Evolutionary conservation across 2,797 vertebrate species (phyloP).

Genomic region (Ciconia nigra): DNA sequence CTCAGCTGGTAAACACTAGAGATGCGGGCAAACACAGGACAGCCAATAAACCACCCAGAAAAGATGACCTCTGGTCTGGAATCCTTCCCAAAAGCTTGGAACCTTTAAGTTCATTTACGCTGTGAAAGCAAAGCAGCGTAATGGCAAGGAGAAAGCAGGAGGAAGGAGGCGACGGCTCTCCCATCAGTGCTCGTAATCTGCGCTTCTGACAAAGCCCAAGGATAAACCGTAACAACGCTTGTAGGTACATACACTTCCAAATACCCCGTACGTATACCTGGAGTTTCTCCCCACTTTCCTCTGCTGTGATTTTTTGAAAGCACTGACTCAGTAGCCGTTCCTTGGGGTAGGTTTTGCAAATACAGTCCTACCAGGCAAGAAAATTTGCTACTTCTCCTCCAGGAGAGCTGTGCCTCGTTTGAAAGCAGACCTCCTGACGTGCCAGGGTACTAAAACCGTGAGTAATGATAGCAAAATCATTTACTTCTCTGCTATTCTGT

Average conservation of each 20-base stretch:
- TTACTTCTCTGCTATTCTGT: background rate
- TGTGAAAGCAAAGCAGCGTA: background rate
- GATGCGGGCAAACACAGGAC: conserved; percentile 63
- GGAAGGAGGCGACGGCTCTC: background rate
- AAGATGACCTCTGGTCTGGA: conserved; percentile 74
- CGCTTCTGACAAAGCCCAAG: background rate
- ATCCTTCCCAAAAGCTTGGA: conserved; percentile 20
- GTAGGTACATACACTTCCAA: background rate
- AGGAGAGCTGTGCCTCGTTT: background rate
- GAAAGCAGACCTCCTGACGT: background rate
- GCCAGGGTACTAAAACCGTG: background rate
- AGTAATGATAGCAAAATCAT: background rate
- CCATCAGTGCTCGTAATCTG: background rate
- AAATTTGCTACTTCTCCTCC: background rate
- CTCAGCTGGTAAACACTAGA: conserved; percentile 69
- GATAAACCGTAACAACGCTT: background rate
- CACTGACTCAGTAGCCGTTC: background rate
- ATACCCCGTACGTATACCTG: background rate
- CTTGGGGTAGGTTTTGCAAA: background rate
- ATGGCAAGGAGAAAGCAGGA: background rate
- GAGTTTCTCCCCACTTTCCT: background rate
- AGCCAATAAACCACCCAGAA: conserved; percentile 68
- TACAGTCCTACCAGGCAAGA: fast-evolving
- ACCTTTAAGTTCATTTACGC: conserved; percentile 4
- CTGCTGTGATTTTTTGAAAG: background rate